Evolutionary conservation across 2,888 invertebrate genomes (phyloP).

Genomic region (Sminthurinus aureus): DNA sequence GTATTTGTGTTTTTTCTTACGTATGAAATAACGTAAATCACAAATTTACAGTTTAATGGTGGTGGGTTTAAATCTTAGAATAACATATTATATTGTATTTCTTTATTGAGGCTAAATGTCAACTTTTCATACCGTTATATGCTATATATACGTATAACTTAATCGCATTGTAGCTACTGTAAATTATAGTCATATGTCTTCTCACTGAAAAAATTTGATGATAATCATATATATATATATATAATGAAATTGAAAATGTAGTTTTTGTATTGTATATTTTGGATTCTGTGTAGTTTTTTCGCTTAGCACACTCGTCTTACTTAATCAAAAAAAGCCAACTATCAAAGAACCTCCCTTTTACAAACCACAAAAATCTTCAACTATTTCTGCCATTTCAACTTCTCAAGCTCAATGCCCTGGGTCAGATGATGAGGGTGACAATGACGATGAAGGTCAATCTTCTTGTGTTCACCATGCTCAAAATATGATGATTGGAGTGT

Average conservation of each 20-base stretch:
- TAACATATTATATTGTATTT: no score
- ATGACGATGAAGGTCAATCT: constrained; percentile 48
- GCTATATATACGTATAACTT: no score
- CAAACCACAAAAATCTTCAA: constrained; percentile 62
- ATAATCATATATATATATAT: not conserved
- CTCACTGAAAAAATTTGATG: not conserved
- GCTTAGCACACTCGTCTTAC: constrained; percentile 55
- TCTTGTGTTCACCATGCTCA: constrained; percentile 44
- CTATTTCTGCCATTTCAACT: constrained; percentile 38
- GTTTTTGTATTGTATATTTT: not conserved
- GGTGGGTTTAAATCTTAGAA: no score
- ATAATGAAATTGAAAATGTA: not conserved
- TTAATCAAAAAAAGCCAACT: constrained; percentile 55
- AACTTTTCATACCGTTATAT: no score
- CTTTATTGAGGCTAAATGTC: no score
- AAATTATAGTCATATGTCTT: no score
- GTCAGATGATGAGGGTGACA: constrained; percentile 39
- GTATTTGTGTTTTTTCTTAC: no score
- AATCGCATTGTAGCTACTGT: no score
- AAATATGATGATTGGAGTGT: constrained; percentile 25
- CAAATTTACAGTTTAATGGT: no score
- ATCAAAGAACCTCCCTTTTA: constrained; percentile 60
- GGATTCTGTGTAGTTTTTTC: constrained; percentile 44
- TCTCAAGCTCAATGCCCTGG: constrained; percentile 22
- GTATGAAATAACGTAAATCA: no score